Conservation (phyloP, 2,888 invertebrate species). For the Epinotia brunnichana region DNA sequence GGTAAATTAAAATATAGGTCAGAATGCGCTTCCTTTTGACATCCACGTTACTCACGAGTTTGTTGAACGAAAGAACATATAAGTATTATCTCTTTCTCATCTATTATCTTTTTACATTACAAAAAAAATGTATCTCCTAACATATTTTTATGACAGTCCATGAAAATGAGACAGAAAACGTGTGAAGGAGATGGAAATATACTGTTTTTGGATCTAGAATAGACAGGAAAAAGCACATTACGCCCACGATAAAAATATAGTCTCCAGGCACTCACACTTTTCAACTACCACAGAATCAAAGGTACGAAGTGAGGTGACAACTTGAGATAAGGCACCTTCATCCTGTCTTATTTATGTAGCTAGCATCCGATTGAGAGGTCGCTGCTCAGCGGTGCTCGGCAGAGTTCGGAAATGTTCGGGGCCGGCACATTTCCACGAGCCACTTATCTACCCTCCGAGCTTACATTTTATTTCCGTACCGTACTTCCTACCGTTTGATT, state of each 20-base stretch:
- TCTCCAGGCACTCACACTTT: slow-evolving; percentile 49
- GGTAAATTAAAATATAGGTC: too few species aligned
- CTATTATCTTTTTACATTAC: too few species aligned
- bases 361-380: slow-evolving; percentile 79
- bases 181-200: neutral
- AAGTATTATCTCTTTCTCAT: too few species aligned
- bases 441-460: slow-evolving; percentile 78
- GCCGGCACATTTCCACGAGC: slow-evolving; percentile 70
- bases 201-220: slow-evolving; percentile 4
- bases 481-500: slow-evolving; percentile 69
- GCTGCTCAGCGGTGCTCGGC: slow-evolving; percentile 32
- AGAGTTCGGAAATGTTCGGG: slow-evolving; percentile 48
- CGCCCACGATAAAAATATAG: slow-evolving; percentile 31
- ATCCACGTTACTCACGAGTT: too few species aligned
- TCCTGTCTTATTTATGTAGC: slow-evolving; percentile 81
- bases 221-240: slow-evolving; percentile 27
- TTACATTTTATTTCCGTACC: slow-evolving; percentile 78
- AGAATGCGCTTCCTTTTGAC: too few species aligned
- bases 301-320: slow-evolving; percentile 65
- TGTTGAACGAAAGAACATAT: too few species aligned
- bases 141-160: neutral
- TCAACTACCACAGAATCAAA: slow-evolving; percentile 60
- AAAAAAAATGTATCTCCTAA: neutral
- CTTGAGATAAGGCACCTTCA: slow-evolving; percentile 74
- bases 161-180: neutral